A percentile compares a stretch with the other conserved stretches of the same genome.
These are phyloP conservation scores for Paramormyrops hopkinsi DNA, from an alignment of 2,797 vertebrate genomes.

Conservation along the genomic window DNA sequence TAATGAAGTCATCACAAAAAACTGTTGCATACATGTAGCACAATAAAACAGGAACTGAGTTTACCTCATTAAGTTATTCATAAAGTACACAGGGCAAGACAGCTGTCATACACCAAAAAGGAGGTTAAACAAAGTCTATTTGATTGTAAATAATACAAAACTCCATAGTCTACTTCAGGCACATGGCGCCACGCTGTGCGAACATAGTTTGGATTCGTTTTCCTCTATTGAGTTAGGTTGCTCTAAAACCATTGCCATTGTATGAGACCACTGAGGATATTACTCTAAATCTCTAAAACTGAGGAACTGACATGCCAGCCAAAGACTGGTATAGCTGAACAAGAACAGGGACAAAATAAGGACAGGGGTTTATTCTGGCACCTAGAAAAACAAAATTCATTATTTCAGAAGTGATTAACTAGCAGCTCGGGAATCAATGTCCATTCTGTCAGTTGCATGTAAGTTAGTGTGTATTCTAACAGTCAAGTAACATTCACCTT, in stretches of 20 bases:
- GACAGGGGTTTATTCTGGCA: slow-evolving; percentile 20
- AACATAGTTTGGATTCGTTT: slow-evolving; percentile 42
- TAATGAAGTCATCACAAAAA: slow-evolving; percentile 80
- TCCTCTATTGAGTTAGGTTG: not conserved
- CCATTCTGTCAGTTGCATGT: slow-evolving; percentile 41
- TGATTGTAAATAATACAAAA: slow-evolving; percentile 72
- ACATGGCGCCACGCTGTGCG: slow-evolving; percentile 66
- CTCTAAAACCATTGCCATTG: slow-evolving; percentile 30
- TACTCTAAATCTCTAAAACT: slow-evolving; percentile 24
- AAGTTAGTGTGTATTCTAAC: slow-evolving; percentile 33
- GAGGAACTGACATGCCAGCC: slow-evolving; percentile 3
- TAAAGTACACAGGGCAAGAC: slow-evolving; percentile 78
- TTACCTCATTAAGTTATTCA: slow-evolving; percentile 75
- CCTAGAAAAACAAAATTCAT: slow-evolving; percentile 21
- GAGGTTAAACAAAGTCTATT: slow-evolving; percentile 70
- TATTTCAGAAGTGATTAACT: slow-evolving; percentile 21
- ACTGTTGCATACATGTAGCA: slow-evolving; percentile 77
- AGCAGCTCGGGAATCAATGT: slow-evolving; percentile 29
- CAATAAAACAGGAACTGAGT: slow-evolving; percentile 72
- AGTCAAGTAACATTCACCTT: slow-evolving; percentile 17
- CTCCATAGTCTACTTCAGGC: slow-evolving; percentile 79
- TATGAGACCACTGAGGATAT: slow-evolving; percentile 36
- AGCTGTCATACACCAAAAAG: slow-evolving; percentile 58
- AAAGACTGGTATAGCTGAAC: slow-evolving; percentile 22
- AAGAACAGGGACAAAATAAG: slow-evolving; percentile 43